Evolutionary conservation across 2,797 vertebrate genomes (phyloP).

Genomic region (Petrocephalus sullivani): DNA sequence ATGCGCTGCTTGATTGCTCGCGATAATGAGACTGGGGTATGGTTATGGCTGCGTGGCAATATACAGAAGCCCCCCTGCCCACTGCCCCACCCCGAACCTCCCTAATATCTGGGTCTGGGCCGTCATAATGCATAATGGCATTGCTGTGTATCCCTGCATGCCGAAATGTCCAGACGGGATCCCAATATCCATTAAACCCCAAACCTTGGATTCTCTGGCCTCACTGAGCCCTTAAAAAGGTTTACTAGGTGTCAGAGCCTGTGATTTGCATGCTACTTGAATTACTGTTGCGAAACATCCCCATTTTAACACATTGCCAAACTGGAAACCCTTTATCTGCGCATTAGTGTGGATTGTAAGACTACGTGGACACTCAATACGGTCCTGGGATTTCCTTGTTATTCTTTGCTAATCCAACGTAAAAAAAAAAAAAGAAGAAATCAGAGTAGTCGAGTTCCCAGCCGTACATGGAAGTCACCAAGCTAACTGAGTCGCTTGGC

Average conservation of each 20-base stretch:
- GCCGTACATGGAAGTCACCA: neutral
- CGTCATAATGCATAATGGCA: neutral
- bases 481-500: neutral
- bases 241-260: neutral
- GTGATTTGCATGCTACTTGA: neutral
- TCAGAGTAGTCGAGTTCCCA: neutral
- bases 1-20: slow-evolving; percentile 10
- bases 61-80: neutral
- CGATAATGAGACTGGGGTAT: slow-evolving; percentile 13
- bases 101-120: neutral
- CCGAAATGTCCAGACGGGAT: neutral
- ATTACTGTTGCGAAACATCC: slow-evolving; percentile 5
- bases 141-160: neutral
- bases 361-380: neutral
- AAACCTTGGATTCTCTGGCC: neutral
- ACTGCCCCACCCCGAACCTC: neutral
- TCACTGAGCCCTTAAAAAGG: neutral
- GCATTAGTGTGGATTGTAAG: neutral
- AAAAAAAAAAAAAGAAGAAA: neutral
- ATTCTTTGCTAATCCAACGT: neutral
- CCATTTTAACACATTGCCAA: neutral
- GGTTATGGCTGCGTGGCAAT: neutral
- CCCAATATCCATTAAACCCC: neutral
- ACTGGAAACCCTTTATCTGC: slow-evolving; percentile 2
- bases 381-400: neutral